These are phyloP conservation scores for human (Homo sapiens) DNA, from an alignment of 2,113 vertebrate genomes.

Conservation along the genomic window DNA sequence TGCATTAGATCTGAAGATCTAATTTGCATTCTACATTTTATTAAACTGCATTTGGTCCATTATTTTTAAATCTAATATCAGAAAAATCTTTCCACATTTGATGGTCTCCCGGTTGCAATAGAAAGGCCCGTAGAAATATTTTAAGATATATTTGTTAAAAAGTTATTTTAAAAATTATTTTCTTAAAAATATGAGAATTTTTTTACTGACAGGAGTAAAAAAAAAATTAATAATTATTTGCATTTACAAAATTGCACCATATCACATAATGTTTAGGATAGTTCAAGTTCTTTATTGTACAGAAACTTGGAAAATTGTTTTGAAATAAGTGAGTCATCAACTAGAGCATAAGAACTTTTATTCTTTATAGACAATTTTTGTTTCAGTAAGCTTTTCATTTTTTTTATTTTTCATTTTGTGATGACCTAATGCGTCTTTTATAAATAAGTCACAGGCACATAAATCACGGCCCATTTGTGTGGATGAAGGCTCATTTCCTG, in stretches of 20 bases:
- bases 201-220: not conserved
- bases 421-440: conserved; percentile 1
- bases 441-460: not conserved
- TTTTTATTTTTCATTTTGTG: not conserved
- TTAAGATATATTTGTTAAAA: not conserved
- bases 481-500: not conserved
- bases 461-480: not conserved
- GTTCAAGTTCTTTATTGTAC: not conserved
- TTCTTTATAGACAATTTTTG: not conserved
- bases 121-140: not conserved
- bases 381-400: not conserved
- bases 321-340: not conserved
- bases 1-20: not conserved
- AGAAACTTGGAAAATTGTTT: not conserved
- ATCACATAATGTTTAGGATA: not conserved
- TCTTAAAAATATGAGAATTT: not conserved
- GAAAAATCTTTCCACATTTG: conserved; percentile 12
- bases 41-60: not conserved
- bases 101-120: not conserved
- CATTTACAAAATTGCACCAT: not conserved
- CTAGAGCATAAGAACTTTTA: not conserved
- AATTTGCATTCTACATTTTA: not conserved
- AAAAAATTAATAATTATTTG: not conserved
- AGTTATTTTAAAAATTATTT: not conserved
- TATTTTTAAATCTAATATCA: not conserved